Base-by-base conservation (phyloP, 2,888 invertebrate genomes). In the Eupsilia transversa region DNA sequence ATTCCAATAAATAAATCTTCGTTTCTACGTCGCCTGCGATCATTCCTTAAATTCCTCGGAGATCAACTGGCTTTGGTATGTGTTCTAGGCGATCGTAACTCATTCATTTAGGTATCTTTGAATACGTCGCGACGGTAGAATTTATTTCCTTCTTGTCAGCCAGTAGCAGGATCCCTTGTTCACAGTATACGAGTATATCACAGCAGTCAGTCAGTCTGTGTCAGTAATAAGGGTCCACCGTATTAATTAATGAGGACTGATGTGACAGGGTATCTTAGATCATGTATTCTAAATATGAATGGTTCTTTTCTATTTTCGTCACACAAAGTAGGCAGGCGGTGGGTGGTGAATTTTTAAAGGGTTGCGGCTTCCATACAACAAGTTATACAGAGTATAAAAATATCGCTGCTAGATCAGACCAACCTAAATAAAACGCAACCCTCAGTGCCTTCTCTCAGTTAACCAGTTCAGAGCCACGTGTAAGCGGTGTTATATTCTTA, bases 51-150 rank as follows among this genome's bases (percentile, higher is more conserved):
- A 79, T 86, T 68, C 60, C n/a, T 64, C 10, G 6, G 35, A 64
- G 74, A 64, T 71, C 72, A 77, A 38, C 49, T 61, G 46, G 30
- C 59, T 54, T 60, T 30, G 72, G 72, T 66, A 80, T 72, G 72
- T 77, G 64, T 64, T 68, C 49, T 38, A 63, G 54, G 27, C 54
- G 65, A 61, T 72, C 73, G 83, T 80, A 81, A 79, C 46, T 85
- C 73, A 73, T 79, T 79, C 67, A 56, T 49, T 73, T 73, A 72
- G 59, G 61, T 23, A 38, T 77, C 59, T 67, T 75, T 68, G 66
- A 33, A 56, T 68, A 56, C 49, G 75, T 77, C 77, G 27, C 46
- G 74, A 80, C 75, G 30, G 67, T 38, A 65, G 17, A 68, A 82
- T 80, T 23, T 59, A 64, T 60, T n/a, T 67, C 46, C 14, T 57